Evolutionary conservation across 2,113 vertebrate genomes (phyloP), one percentile per base, ranked within the genome.

Genomic region (Nyctereutes procyonoides): DNA sequence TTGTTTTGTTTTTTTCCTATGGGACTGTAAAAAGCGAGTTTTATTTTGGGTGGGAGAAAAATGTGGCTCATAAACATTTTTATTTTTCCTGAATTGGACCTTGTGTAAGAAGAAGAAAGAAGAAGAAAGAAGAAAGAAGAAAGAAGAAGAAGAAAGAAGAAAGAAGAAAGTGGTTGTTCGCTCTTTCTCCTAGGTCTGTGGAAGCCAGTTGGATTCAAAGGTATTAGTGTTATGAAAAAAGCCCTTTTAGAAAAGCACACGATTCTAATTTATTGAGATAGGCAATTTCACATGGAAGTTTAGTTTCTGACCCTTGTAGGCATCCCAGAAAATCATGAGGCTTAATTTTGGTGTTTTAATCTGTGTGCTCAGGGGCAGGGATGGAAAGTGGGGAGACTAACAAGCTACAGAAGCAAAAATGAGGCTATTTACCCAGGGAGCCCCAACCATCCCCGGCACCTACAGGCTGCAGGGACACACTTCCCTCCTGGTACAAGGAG

Each of bases 51-150:
- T 90, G 74, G 87, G 32, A 90, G 92, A 97, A 97, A 98, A 95
- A 93, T 88, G 95, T 92, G 79, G 82, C 88, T 97, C 94, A 93
- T 96, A 96, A 97, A 97, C 92, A 98, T 90, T 94, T 98, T 97
- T 95, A 97, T 95, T 97, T 97, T 96, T 96, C 95, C 92, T 95
- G 97, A 97, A 95, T 96, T 97, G 87, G 63, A 24, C 82, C 89
- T 77, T 97, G 85, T 97, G 84, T 96, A 65, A 86, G 8, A n/a
- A 69, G 4, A 69, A 69, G 15, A 17, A 62, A 56, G 62, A 65
- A 86, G 8, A n/a, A 69, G 4, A 35, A 69, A 43, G 38, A 43
- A 43, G 38, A 43, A 43, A 4, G 38, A 43, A 43, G 38, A 43
- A 43, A 4, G 4, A 43, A 4, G 38, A 43, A 43, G 38, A 43